Evolutionary conservation across 2,888 invertebrate genomes (phyloP).

Genomic region (Tiliacea citrago): DNA sequence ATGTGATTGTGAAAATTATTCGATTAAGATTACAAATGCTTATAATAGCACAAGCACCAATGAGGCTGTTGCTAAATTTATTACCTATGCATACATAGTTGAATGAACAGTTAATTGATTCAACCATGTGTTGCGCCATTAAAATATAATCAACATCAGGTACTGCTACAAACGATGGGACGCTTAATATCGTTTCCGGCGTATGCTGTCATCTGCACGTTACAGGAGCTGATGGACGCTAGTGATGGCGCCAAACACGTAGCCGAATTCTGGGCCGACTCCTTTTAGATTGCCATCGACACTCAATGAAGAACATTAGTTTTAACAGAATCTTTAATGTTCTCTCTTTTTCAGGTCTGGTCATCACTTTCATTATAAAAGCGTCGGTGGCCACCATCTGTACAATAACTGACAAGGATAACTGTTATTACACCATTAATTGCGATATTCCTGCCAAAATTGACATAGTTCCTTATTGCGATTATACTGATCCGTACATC

Average conservation of each 20-base stretch:
- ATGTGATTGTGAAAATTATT: constrained; percentile 4
- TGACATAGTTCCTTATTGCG: constrained; percentile 24
- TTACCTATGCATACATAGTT: neutral
- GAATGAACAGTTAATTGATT: neutral
- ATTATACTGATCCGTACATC: constrained; percentile 35
- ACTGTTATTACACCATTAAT: constrained; percentile 53
- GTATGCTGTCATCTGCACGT: neutral
- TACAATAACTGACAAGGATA: constrained; percentile 29
- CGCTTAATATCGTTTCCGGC: neutral
- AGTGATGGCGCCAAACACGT: neutral
- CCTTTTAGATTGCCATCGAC: neutral
- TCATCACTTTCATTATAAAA: constrained; percentile 18
- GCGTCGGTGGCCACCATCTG: constrained; percentile 20
- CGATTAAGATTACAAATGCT: constrained; percentile 26
- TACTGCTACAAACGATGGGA: neutral
- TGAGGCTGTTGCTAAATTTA: constrained; percentile 17
- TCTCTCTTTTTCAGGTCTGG: constrained; percentile 46
- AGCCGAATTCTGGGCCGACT: neutral
- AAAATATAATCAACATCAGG: neutral
- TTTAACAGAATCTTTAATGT: neutral
- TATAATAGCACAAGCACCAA: constrained; percentile 12
- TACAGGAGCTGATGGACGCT: neutral
- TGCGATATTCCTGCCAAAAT: constrained; percentile 30
- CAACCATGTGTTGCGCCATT: neutral
- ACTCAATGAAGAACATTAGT: neutral